Percentiles rank a stretch among this genome's conserved stretches.
These are phyloP conservation scores for Lasius fuliginosus DNA, from an alignment of 2,888 invertebrate genomes.

Conservation along the genomic window DNA sequence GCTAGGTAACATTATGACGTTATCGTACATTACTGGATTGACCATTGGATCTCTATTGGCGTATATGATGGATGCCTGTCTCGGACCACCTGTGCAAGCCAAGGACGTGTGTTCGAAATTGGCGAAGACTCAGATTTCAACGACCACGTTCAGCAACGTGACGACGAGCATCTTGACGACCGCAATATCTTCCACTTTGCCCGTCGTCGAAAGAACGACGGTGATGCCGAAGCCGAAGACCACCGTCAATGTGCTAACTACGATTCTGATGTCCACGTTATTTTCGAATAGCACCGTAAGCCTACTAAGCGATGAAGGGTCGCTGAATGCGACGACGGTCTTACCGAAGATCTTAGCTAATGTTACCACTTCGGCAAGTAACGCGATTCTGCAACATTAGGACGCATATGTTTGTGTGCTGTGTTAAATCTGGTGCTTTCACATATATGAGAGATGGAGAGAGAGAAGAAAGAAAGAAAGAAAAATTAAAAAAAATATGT, in stretches of 20 bases:
- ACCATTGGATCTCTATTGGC: conserved; percentile 94
- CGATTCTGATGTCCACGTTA: conserved; percentile 70
- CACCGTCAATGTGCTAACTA: conserved; percentile 75
- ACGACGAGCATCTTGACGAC: conserved; percentile 77
- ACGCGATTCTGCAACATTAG: conserved; percentile 77
- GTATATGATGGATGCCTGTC: conserved; percentile 90
- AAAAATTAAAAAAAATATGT: not conserved
- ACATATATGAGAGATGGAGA: not conserved
- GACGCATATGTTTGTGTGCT: conserved; percentile 64
- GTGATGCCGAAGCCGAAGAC: conserved; percentile 75
- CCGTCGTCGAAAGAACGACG: conserved; percentile 76
- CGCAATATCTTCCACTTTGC: conserved; percentile 74
- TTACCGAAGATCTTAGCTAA: conserved; percentile 79
- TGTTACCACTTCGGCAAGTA: conserved; percentile 77
- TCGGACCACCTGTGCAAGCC: conserved; percentile 82
- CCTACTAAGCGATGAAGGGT: conserved; percentile 70
- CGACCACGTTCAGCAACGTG: conserved; percentile 68
- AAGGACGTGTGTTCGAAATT: conserved; percentile 81
- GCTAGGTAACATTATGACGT: conserved; percentile 96
- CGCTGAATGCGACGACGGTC: conserved; percentile 74
- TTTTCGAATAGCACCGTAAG: conserved; percentile 76
- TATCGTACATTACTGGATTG: conserved; percentile 95
- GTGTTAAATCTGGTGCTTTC: conserved; percentile 73
- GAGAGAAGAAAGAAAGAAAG: not conserved
- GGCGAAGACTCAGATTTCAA: conserved; percentile 68